These are phyloP conservation scores for Rhynchonycteris naso DNA, from an alignment of 2,797 vertebrate genomes.

Conservation along the genomic window DNA sequence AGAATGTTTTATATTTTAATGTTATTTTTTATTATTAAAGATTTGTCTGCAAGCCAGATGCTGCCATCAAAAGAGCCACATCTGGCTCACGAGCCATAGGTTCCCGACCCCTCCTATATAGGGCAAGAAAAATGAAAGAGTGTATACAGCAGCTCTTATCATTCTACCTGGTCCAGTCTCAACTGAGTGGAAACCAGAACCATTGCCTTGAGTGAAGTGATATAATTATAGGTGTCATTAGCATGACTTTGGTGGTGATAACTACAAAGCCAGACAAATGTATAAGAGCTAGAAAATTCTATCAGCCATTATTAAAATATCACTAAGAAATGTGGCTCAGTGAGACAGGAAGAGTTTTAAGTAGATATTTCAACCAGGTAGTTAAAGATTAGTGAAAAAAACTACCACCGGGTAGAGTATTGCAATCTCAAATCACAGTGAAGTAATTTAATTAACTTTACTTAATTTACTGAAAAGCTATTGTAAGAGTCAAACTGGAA, in stretches of 20 bases:
- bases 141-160: not conserved
- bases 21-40: too few relatives aligned
- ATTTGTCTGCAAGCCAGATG: too few relatives aligned
- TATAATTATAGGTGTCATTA: not conserved
- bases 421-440: not conserved
- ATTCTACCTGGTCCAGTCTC: not conserved
- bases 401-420: not conserved
- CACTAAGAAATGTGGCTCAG: not conserved
- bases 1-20: too few relatives aligned
- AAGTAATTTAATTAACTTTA: not conserved
- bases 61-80: too few relatives aligned
- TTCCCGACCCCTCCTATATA: too few relatives aligned
- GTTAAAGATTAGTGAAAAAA: not conserved
- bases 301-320: not conserved
- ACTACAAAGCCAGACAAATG: not conserved
- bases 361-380: slow-evolving; percentile 29
- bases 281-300: not conserved
- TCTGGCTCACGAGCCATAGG: too few relatives aligned
- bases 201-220: not conserved
- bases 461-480: not conserved
- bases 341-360: not conserved
- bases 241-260: not conserved
- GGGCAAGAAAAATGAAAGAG: not conserved
- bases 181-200: not conserved
- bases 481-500: not conserved